phyloP scores from a whole-genome alignment of 2,113 vertebrate genomes.

The Engraulis encrasicolus region DNA sequence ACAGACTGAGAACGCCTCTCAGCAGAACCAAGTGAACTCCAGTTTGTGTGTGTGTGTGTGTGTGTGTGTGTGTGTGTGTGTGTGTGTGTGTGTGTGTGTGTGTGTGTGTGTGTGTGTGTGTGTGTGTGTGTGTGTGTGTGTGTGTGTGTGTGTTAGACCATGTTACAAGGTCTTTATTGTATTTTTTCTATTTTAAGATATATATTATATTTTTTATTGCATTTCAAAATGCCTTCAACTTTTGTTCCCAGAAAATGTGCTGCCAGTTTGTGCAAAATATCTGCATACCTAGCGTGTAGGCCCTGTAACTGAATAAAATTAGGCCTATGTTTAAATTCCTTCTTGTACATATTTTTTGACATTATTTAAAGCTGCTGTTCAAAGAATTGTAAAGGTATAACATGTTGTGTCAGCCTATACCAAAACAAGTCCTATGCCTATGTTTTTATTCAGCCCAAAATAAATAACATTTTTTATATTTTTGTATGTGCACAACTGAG shows the following conservation, averaged over 20 bases:
- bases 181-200: neutral
- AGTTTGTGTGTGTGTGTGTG: neutral
- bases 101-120: neutral
- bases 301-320: neutral
- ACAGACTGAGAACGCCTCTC: constrained; percentile 11
- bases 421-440: too few species aligned
- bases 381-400: too few species aligned
- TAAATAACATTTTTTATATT: too few species aligned
- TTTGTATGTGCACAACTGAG: too few species aligned
- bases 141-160: neutral
- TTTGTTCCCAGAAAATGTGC: neutral
- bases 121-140: neutral
- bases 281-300: neutral
- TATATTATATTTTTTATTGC: neutral
- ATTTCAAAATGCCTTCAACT: neutral
- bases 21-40: constrained; percentile 5
- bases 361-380: too few species aligned
- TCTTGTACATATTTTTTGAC: too few species aligned
- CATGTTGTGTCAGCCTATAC: too few species aligned
- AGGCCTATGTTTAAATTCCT: neutral
- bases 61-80: neutral
- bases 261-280: neutral
- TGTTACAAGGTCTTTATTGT: neutral
- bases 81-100: neutral
- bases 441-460: too few species aligned